Evolutionary conservation across 2,888 invertebrate genomes (phyloP), one percentile per base, ranked within the genome.

Genomic region (Celastrina argiolus): DNA sequence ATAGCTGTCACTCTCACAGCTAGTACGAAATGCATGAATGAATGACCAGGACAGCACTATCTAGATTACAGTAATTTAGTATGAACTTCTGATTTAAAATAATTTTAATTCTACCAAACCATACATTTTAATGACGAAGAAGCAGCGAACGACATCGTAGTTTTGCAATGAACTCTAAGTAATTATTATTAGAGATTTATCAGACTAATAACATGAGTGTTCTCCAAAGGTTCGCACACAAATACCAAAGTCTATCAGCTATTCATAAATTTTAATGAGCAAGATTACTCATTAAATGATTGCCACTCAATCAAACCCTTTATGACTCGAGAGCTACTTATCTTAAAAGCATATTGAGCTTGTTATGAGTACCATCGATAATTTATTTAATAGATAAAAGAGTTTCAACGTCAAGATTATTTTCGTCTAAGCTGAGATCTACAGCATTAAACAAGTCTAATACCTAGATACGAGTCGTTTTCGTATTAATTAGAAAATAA

Each of bases 201-300:
- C 8, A 42, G 18, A 42, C 42, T 10, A 22, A 51, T 22, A 16
- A 45, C 45, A 18, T 2, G 42, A 51, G 51, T 26, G 22, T 26
- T 51, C 51, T 51, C 10, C 22, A 51, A 51, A 51, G 51, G 10
- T 45, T 45, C 18, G 18, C 59, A 12, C 14, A 39, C 22, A 39
- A 61, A 61, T 61, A 65, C 41, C 28, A 58, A 12, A 22, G 14
- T 31, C 26, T n/a, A 39, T 28, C 26, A 10, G 39, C 18, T 10
- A 56, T 58, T 58, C 58, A 65, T 65, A 58, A 58, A 41, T 65
- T 58, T 58, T 65, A 65, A 65, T 65, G 41, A 42, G 58, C 16
- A 22, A 65, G 6, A 56, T 41, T 65, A 56, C 16, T 18, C 16
- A 26, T 34, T 63, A n/a, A 41, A 26, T 36, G 36, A 31, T 45